Base-by-base conservation (phyloP, 1,140 invertebrate genomes). In the Xylocopa sonorina region DNA sequence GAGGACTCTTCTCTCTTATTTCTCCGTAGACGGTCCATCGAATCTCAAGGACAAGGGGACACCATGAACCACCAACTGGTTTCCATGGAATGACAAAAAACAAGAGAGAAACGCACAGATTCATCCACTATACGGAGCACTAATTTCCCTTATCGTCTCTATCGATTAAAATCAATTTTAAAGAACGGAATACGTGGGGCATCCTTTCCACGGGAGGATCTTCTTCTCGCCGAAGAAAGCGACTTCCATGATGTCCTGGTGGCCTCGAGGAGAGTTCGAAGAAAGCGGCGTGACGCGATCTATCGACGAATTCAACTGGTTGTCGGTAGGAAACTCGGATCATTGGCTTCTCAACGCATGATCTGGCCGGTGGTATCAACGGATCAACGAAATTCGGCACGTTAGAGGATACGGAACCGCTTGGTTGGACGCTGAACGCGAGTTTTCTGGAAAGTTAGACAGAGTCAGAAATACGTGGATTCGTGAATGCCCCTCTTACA, bases 401-500 rank as follows among this genome's bases (percentile, higher is more conserved):
- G 41, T 64, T 29, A 18, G 38, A 2, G 24, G 63, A 46, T 46
- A 29, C 3, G 18, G 16, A 27, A 64, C 18, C 27, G 3, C 3
- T 14, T 0, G 2, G n/a, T n/a, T n/a, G 43, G 43, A 66, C 27
- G 21, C 24, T 66, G 63, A 10, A 14, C 5, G 4, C 43, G 27
- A 29, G 63, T 18, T 48, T 66, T 66, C 63, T 66, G 14, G 43
- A 48, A 51, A 24, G 48, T 32, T 34, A 69, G 50, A 55, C 6
- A 55, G 34, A 53, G 34, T 53, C 24, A 55, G 34, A 34, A 18
- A 51, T 34, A 53, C 24, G 43, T 46, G 84, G 86, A 89, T 89
- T 89, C 83, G 87, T 89, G 88, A 89, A 90, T 89, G 82, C 83
- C 76, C 74, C 81, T 87, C 87, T 86, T 80, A 88, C 67, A 48